These are phyloP conservation scores for Chymomyza caudatula DNA, from an alignment of 2,888 invertebrate genomes.

Conservation along the genomic window DNA sequence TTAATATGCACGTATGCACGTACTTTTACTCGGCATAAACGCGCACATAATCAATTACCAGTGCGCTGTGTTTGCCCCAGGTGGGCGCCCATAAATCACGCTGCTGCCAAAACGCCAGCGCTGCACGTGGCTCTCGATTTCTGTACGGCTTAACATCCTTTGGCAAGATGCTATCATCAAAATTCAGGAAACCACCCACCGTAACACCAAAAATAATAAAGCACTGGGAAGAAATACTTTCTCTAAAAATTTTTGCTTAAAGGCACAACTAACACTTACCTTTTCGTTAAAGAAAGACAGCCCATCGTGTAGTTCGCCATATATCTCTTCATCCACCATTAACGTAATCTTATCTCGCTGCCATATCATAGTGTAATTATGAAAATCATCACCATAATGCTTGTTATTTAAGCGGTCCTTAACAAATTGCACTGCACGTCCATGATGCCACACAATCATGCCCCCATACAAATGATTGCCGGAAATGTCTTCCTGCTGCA, in stretches of 20 bases:
- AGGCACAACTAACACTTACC: constrained; percentile 75
- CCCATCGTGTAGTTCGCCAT: constrained; percentile 78
- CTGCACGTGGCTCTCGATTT: constrained; percentile 83
- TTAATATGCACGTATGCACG: not conserved
- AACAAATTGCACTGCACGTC: constrained; percentile 72
- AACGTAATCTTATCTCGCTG: constrained; percentile 69
- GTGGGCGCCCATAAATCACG: constrained; percentile 83
- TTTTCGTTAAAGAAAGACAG: constrained; percentile 73
- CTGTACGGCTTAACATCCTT: constrained; percentile 84
- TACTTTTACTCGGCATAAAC: constrained; percentile 66
- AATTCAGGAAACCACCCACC: constrained; percentile 87
- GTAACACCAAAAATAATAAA: constrained; percentile 87
- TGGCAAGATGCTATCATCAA: constrained; percentile 79
- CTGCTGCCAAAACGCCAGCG: constrained; percentile 84
- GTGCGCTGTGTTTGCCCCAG: constrained; percentile 81
- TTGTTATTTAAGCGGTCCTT: constrained; percentile 62
- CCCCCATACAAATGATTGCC: constrained; percentile 73
- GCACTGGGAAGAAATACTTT: constrained; percentile 80
- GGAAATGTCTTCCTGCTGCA: constrained; percentile 60
- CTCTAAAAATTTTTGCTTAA: not conserved
- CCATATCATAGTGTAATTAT: constrained; percentile 85
- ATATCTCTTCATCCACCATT: constrained; percentile 80
- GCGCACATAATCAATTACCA: constrained; percentile 75
- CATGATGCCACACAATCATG: constrained; percentile 59
- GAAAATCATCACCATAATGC: constrained; percentile 82